A percentile compares a stretch with the other conserved stretches of the same genome.
Conservation (phyloP, 1,140 invertebrate species). For the Lasioglossum baleicum region DNA sequence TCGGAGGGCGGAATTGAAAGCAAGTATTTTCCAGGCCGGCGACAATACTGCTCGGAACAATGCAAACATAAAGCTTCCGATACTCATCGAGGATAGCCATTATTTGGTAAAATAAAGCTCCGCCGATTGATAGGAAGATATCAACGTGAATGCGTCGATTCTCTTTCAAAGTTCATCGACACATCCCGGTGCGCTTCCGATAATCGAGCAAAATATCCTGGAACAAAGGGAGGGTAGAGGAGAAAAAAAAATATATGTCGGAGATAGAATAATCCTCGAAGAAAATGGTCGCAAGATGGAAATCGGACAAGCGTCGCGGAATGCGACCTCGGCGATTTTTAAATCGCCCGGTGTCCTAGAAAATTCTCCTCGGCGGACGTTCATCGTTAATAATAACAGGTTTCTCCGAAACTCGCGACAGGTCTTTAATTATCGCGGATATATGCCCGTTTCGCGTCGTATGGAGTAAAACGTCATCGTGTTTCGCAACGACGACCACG, state of each 20-base stretch:
- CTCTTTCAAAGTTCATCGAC: slow-evolving; percentile 1
- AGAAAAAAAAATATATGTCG: background rate
- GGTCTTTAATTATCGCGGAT: slow-evolving; percentile 29
- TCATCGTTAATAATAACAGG: slow-evolving; percentile 24
- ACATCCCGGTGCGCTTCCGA: background rate
- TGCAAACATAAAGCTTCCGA: background rate
- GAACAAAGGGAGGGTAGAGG: background rate
- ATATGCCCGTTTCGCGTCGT: background rate
- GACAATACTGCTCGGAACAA: background rate
- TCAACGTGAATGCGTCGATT: background rate
- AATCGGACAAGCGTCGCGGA: background rate
- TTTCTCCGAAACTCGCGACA: background rate
- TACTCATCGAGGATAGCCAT: background rate
- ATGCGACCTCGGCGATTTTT: background rate
- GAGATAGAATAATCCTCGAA: background rate
- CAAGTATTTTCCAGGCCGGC: background rate
- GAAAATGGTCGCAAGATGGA: background rate
- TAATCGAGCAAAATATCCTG: background rate
- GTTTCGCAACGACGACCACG: slow-evolving; percentile 16
- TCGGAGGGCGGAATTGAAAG: background rate
- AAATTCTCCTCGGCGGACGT: background rate
- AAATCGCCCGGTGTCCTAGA: no score
- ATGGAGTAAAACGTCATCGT: background rate
- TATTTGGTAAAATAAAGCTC: background rate
- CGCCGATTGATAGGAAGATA: background rate